These are phyloP conservation scores for Streptopelia turtur DNA, from an alignment of 2,797 vertebrate species.

Conservation along the genomic window DNA sequence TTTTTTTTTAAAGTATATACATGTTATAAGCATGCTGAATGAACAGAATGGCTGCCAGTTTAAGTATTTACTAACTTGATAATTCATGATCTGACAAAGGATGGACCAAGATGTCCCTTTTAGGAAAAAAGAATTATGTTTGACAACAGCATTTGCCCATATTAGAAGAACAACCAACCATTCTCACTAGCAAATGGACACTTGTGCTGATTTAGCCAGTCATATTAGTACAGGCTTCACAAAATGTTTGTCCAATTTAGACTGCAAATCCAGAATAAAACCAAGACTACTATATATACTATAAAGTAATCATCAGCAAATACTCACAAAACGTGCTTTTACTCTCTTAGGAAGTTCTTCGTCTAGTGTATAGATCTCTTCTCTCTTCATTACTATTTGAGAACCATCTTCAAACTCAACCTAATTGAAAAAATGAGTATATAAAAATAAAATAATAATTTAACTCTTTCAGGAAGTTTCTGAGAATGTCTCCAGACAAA, in stretches of 20 bases:
- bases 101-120: neutral
- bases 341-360: constrained; percentile 98
- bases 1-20: neutral
- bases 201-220: neutral
- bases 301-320: neutral
- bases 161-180: neutral
- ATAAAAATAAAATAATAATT: constrained; percentile 6
- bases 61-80: neutral
- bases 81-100: neutral
- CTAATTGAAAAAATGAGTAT: constrained; percentile 60
- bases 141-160: neutral
- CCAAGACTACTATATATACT: neutral
- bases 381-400: constrained; percentile 92
- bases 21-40: neutral
- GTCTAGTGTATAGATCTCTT: constrained; percentile 94
- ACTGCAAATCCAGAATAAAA: neutral
- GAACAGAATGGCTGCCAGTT: neutral
- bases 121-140: neutral
- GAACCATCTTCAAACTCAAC: constrained; percentile 99
- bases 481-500: neutral
- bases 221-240: neutral
- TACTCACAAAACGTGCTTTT: constrained; percentile 96
- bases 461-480: neutral
- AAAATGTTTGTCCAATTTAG: neutral
- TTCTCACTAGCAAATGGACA: neutral